These are phyloP conservation scores for Campaea margaritaria DNA, from an alignment of 2,888 invertebrate species.

Conservation along the genomic window DNA sequence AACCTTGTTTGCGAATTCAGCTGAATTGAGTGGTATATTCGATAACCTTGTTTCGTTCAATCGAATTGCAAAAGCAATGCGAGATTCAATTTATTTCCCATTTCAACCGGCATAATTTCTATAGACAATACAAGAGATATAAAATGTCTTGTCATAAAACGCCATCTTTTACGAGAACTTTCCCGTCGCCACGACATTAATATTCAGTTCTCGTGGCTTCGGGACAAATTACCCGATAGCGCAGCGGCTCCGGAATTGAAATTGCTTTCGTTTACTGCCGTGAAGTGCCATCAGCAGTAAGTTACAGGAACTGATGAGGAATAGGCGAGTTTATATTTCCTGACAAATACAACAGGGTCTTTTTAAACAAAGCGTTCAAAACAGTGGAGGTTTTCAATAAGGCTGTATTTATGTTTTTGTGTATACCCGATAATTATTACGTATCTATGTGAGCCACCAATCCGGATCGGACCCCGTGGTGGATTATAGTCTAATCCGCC, in stretches of 20 bases:
- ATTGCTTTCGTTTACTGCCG: slow-evolving; percentile 29
- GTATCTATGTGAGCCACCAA: too few relatives aligned
- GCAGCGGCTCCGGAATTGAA: slow-evolving; percentile 25
- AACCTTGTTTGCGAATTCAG: background rate
- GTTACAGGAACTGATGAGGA: slow-evolving; percentile 6
- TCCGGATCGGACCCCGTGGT: too few relatives aligned
- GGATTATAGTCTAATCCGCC: too few relatives aligned
- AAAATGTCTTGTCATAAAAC: slow-evolving; percentile 13
- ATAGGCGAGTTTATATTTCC: background rate
- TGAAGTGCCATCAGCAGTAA: slow-evolving; percentile 7
- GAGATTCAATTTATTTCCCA: slow-evolving; percentile 1
- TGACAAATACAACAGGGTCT: background rate
- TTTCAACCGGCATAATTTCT: background rate
- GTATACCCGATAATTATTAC: too few relatives aligned
- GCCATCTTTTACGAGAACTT: slow-evolving; percentile 17
- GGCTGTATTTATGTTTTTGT: too few relatives aligned
- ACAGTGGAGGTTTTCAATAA: too few relatives aligned
- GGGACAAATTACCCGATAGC: slow-evolving; percentile 36
- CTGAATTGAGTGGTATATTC: background rate
- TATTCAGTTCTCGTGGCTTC: slow-evolving; percentile 19
- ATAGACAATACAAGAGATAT: slow-evolving; percentile 4
- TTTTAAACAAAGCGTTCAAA: too few relatives aligned
- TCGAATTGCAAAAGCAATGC: background rate
- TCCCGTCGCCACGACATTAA: slow-evolving; percentile 12
- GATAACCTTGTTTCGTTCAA: background rate